phyloP scores from a whole-genome alignment of 1,140 invertebrate species.

The Coptotermes formosanus region DNA sequence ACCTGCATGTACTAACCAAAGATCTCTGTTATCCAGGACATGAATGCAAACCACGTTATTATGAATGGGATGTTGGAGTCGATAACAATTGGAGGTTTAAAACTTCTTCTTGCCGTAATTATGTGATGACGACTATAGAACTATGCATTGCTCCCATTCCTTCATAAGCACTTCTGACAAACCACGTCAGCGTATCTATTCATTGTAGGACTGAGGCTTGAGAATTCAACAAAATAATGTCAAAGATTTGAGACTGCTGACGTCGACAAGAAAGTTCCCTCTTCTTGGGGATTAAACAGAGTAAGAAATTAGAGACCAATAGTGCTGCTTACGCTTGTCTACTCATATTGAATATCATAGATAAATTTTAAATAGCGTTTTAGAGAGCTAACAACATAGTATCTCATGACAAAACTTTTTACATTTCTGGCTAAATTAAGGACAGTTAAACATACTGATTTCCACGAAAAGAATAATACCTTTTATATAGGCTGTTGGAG shows the following conservation, averaged over 20 bases:
- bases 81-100: neutral
- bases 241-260: neutral
- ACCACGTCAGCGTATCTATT: neutral
- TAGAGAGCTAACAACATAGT: neutral
- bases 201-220: neutral
- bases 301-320: neutral
- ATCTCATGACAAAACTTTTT: neutral
- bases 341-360: neutral
- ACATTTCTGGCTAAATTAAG: too few species aligned
- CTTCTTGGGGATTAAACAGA: neutral
- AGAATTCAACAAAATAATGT: slow-evolving; percentile 1
- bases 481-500: too few species aligned
- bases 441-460: too few species aligned
- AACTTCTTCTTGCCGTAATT: neutral
- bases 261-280: slow-evolving; percentile 10
- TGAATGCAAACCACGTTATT: neutral
- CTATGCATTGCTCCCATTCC: neutral
- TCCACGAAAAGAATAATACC: too few species aligned
- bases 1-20: neutral
- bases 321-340: neutral
- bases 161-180: slow-evolving; percentile 4
- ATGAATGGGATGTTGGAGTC: neutral
- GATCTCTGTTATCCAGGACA: neutral
- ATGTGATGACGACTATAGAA: neutral
- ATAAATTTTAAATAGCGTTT: neutral